These are phyloP conservation scores for Liodrosophila aerea DNA, from an alignment of 2,888 invertebrate genomes.

Conservation along the genomic window DNA sequence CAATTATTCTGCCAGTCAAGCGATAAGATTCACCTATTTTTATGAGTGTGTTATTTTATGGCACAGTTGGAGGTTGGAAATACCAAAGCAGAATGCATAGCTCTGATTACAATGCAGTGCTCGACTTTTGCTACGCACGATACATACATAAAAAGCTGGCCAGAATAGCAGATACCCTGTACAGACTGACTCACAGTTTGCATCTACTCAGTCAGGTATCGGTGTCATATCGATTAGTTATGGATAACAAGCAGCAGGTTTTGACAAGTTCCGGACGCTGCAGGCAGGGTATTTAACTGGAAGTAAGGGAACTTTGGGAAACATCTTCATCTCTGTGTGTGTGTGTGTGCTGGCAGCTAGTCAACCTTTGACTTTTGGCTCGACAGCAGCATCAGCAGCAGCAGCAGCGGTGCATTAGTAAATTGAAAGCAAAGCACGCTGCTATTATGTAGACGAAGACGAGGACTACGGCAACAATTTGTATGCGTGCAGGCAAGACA, in stretches of 20 bases:
- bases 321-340: constrained; percentile 41
- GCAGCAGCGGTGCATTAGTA: constrained; percentile 66
- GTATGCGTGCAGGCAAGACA: constrained; percentile 52
- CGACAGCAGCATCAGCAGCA: too few species aligned
- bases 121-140: constrained; percentile 29
- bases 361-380: constrained; percentile 59
- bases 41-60: neutral
- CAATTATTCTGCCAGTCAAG: too few species aligned
- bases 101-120: constrained; percentile 38
- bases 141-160: constrained; percentile 22
- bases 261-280: too few species aligned
- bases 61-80: constrained; percentile 16
- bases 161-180: neutral
- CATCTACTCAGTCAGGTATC: too few species aligned
- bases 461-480: constrained; percentile 35
- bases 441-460: constrained; percentile 41
- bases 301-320: constrained; percentile 1
- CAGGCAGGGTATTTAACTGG: constrained; percentile 16
- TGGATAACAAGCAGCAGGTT: too few species aligned
- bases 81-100: constrained; percentile 28
- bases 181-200: neutral
- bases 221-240: too few species aligned
- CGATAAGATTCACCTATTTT: neutral
- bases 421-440: constrained; percentile 68
- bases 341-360: constrained; percentile 45